These are phyloP conservation scores for Pollenia angustigena DNA, from an alignment of 2,888 invertebrate genomes.

Conservation along the genomic window DNA sequence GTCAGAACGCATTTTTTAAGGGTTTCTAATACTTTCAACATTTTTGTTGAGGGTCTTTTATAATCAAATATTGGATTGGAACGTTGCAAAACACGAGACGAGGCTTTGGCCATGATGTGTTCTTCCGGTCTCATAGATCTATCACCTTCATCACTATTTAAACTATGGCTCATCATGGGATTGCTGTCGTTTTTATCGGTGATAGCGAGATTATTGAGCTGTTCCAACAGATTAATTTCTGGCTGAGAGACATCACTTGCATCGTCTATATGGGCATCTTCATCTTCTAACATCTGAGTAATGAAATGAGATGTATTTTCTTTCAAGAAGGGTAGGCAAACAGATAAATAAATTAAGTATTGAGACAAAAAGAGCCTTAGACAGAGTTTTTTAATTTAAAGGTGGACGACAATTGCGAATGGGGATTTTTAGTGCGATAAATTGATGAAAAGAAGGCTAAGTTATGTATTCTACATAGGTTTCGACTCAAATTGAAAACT, in stretches of 20 bases:
- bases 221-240: constrained; percentile 87
- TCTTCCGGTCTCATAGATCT: constrained; percentile 76
- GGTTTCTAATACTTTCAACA: constrained; percentile 86
- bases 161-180: constrained; percentile 31
- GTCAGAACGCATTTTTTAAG: constrained; percentile 85
- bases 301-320: constrained; percentile 73
- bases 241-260: constrained; percentile 81
- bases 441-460: too few relatives aligned
- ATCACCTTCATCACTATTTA: constrained; percentile 48
- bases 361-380: not conserved
- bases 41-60: constrained; percentile 87
- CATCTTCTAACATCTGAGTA: constrained; percentile 85
- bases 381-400: too few relatives aligned
- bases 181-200: constrained; percentile 78
- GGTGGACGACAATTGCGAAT: too few relatives aligned
- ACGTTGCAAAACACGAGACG: constrained; percentile 87
- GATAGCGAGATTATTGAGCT: constrained; percentile 87
- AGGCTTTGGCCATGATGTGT: constrained; percentile 86
- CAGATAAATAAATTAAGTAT: not conserved
- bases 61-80: constrained; percentile 90
- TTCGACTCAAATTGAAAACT: too few relatives aligned
- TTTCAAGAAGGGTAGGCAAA: not conserved
- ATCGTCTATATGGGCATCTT: constrained; percentile 78
- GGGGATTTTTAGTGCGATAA: too few relatives aligned
- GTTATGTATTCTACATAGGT: too few relatives aligned